Evolutionary conservation across 2,888 invertebrate genomes (phyloP).

Genomic region (Tethea ocularis): DNA sequence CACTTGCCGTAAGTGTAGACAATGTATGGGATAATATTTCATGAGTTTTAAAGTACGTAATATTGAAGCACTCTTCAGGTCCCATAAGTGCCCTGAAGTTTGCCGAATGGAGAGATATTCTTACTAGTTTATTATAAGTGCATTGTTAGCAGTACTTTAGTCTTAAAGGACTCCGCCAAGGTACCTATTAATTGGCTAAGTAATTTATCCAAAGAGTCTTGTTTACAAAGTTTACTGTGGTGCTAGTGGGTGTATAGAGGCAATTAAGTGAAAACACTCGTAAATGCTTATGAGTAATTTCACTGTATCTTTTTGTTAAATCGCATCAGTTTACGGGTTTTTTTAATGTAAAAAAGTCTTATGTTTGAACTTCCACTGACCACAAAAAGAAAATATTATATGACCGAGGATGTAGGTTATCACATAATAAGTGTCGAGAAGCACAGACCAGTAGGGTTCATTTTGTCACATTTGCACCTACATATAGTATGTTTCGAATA

Average conservation of each 20-base stretch:
- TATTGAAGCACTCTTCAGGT: conserved; percentile 55
- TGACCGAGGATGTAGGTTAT: too few species aligned
- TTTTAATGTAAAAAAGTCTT: too few species aligned
- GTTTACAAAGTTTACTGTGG: conserved; percentile 22
- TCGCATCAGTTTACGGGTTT: too few species aligned
- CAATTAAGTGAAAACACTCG: too few species aligned
- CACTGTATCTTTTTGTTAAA: too few species aligned
- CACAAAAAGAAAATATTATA: too few species aligned
- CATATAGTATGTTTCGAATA: too few species aligned
- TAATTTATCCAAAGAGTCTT: conserved; percentile 28
- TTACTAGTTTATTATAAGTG: conserved; percentile 41
- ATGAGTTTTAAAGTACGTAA: conserved; percentile 68
- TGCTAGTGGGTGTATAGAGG: not conserved
- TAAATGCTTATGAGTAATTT: too few species aligned
- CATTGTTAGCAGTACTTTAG: conserved; percentile 30
- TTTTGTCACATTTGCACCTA: too few species aligned
- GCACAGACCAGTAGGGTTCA: too few species aligned
- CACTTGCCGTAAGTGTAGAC: conserved; percentile 58
- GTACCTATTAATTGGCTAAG: conserved; percentile 34
- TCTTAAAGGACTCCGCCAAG: conserved; percentile 18
- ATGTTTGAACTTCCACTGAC: too few species aligned
- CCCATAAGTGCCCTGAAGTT: conserved; percentile 40
- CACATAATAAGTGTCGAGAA: too few species aligned
- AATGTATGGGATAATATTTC: conserved; percentile 71
- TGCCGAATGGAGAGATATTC: conserved; percentile 41